Percentiles rank a stretch among this genome's conserved stretches.
Conservation (phyloP, 2,888 invertebrate genomes). For the Abrostola triplasia region DNA sequence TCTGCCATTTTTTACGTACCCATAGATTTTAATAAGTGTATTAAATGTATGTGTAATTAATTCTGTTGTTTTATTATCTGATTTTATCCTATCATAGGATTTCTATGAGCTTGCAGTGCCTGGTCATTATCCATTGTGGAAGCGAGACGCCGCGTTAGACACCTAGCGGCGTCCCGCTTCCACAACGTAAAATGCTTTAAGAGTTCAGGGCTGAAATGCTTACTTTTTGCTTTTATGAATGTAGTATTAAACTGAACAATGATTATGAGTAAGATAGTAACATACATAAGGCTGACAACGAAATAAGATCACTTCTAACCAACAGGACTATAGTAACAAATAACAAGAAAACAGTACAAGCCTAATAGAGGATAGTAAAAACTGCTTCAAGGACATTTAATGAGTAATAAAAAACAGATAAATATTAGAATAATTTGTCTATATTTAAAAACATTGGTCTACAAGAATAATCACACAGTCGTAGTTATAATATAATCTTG, state of each 20-base stretch:
- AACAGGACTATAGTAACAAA: background rate
- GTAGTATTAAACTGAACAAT: too few species aligned
- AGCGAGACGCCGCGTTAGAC: too few species aligned
- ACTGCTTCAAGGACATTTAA: background rate
- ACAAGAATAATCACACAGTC: slow-evolving; percentile 29
- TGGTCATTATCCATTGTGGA: too few species aligned
- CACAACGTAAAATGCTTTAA: too few species aligned
- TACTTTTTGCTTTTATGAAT: too few species aligned
- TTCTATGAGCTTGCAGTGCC: background rate
- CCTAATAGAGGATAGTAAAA: background rate
- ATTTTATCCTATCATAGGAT: background rate
- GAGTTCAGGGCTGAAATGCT: too few species aligned
- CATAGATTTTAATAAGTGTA: slow-evolving; percentile 86
- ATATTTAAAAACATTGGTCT: slow-evolving; percentile 47
- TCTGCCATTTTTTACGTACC: slow-evolving; percentile 88
- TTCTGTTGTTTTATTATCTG: slow-evolving; percentile 49
- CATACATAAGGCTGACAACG: too few species aligned
- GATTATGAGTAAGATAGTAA: too few species aligned
- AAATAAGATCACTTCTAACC: too few species aligned
- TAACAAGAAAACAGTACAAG: background rate
- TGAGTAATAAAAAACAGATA: slow-evolving; percentile 27
- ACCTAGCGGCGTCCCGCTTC: too few species aligned
- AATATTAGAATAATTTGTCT: slow-evolving; percentile 27
- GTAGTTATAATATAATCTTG: slow-evolving; percentile 15
- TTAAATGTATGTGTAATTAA: slow-evolving; percentile 81